phyloP scores from a whole-genome alignment of 2,888 invertebrate genomes.

The Sturmia bella region DNA sequence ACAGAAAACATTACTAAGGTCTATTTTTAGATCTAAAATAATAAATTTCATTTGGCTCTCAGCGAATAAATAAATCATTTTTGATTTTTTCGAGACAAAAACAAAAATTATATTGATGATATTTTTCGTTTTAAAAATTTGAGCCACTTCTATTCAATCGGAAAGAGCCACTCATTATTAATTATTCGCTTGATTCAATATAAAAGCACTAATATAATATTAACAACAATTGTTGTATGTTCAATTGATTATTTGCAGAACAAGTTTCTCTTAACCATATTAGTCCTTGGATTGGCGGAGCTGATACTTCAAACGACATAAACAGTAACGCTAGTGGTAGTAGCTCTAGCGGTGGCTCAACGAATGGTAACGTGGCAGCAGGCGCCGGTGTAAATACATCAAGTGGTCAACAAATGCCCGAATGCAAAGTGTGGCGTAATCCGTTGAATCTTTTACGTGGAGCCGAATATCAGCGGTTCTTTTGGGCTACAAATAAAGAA shows the following conservation, averaged over 20 bases:
- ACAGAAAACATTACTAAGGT: too few species aligned
- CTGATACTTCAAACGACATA: slow-evolving; percentile 82
- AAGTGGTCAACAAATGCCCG: slow-evolving; percentile 82
- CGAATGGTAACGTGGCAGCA: slow-evolving; percentile 62
- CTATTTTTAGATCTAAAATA: too few species aligned
- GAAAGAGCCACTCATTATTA: too few species aligned
- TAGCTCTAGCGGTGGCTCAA: slow-evolving; percentile 50
- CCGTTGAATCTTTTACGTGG: slow-evolving; percentile 97
- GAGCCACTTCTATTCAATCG: too few species aligned
- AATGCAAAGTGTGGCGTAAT: slow-evolving; percentile 98
- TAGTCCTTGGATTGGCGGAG: slow-evolving; percentile 94
- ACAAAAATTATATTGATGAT: too few species aligned
- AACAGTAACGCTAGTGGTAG: slow-evolving; percentile 72
- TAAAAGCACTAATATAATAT: too few species aligned
- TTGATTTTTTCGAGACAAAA: too few species aligned
- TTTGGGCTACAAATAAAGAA: slow-evolving; percentile 94
- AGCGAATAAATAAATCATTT: too few species aligned
- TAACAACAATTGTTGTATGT: too few species aligned
- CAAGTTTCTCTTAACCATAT: slow-evolving; percentile 97
- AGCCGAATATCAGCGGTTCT: slow-evolving; percentile 97
- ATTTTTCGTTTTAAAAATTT: too few species aligned
- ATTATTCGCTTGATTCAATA: too few species aligned
- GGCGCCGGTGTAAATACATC: slow-evolving; percentile 53
- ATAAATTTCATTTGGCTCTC: too few species aligned
- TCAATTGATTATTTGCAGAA: slow-evolving; percentile 83